Evolutionary conservation across 2,797 vertebrate species (phyloP).

Genomic region (Acomys russatus): DNA sequence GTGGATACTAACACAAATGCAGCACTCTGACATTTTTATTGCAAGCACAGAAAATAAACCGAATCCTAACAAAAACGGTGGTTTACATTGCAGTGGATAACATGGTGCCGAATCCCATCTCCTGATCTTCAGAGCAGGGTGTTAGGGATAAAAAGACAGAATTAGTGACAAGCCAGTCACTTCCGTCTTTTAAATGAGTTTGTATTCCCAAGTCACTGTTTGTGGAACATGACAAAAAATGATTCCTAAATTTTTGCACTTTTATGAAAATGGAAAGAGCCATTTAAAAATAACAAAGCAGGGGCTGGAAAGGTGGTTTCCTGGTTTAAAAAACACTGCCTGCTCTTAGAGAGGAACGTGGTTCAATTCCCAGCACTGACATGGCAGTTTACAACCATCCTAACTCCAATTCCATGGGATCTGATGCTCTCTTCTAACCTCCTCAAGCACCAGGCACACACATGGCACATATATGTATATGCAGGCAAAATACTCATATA

Average conservation of each 20-base stretch:
- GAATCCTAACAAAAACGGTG: slow-evolving; percentile 19
- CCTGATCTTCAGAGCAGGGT: slow-evolving; percentile 9
- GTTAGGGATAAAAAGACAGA: background rate
- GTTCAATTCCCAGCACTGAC: background rate
- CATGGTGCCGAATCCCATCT: background rate
- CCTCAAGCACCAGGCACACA: background rate
- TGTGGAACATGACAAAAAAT: background rate
- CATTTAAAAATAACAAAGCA: background rate
- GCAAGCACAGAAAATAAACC: background rate
- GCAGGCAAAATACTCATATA: background rate
- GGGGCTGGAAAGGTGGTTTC: background rate
- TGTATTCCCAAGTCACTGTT: background rate
- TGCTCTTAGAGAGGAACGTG: background rate
- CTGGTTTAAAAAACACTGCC: background rate
- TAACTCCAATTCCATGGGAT: background rate
- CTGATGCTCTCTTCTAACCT: background rate
- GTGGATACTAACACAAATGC: background rate
- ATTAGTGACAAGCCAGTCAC: background rate
- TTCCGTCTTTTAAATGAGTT: background rate
- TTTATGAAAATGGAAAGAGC: slow-evolving; percentile 29
- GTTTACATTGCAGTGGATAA: background rate
- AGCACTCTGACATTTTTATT: slow-evolving; percentile 33
- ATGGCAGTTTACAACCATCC: background rate
- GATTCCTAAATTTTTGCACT: slow-evolving; percentile 40
- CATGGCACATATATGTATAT: background rate